A percentile compares a stretch with the other conserved stretches of the same genome.
Conservation (phyloP, 2,797 vertebrate genomes). For the Rhinatrema bivittatum region DNA sequence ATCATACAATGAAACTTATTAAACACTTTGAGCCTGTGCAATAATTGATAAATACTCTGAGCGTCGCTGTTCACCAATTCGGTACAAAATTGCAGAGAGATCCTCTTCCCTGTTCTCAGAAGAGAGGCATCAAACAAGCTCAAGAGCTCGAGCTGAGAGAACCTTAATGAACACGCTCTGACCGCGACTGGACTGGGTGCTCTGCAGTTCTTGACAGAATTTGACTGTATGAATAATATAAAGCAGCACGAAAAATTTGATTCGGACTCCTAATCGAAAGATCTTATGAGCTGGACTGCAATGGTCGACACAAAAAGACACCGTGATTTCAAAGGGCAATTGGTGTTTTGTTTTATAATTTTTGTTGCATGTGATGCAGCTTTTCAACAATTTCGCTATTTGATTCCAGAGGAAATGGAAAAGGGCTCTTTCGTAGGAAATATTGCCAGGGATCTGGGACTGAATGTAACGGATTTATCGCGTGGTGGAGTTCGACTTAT, state of each 20-base stretch:
- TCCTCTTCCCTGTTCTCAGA: background rate
- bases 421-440: constrained; percentile 84
- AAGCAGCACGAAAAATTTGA: constrained; percentile 64
- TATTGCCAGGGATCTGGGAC: constrained; percentile 76
- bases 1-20: too few relatives aligned
- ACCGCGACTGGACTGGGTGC: too few relatives aligned
- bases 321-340: constrained; percentile 77
- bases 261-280: constrained; percentile 48
- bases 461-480: constrained; percentile 62
- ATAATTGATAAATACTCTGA: constrained; percentile 25
- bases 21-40: too few relatives aligned
- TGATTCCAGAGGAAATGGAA: constrained; percentile 78
- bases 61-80: constrained; percentile 31
- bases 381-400: constrained; percentile 79
- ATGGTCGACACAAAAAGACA: constrained; percentile 68
- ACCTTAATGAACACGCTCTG: too few relatives aligned
- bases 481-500: constrained; percentile 69
- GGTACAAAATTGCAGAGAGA: background rate
- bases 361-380: constrained; percentile 62
- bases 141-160: too few relatives aligned
- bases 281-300: constrained; percentile 58
- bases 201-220: too few relatives aligned
- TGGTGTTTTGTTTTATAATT: constrained; percentile 73
- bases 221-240: too few relatives aligned
- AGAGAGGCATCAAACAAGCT: too few relatives aligned